Percentiles rank a stretch among this genome's conserved stretches.
phyloP scores from a whole-genome alignment of 2,113 vertebrate genomes.

The Oryzias melastigma region DNA sequence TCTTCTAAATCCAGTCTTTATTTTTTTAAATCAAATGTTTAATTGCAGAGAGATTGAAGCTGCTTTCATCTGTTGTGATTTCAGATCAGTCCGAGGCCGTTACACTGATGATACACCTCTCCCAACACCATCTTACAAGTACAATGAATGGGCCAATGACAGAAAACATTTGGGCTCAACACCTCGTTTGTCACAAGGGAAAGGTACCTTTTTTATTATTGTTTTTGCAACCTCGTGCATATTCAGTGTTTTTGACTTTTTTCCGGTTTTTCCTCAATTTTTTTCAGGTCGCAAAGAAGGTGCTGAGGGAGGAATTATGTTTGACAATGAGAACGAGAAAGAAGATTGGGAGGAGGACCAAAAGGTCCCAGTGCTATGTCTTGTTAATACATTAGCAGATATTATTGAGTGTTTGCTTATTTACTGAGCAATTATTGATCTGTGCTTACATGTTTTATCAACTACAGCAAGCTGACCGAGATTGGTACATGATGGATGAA shows the following conservation, averaged over 20 bases:
- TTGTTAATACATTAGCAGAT: background rate
- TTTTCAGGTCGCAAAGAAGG: constrained; percentile 81
- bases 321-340: constrained; percentile 90
- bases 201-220: constrained; percentile 75
- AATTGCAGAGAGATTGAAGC: background rate
- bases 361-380: constrained; percentile 70
- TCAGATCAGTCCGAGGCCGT: constrained; percentile 86
- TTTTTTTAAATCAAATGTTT: background rate
- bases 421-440: background rate
- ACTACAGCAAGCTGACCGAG: constrained; percentile 93
- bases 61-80: constrained; percentile 15
- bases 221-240: background rate
- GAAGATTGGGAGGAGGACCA: constrained; percentile 97
- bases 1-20: too few species aligned
- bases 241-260: background rate
- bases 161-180: constrained; percentile 89
- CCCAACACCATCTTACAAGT: constrained; percentile 95
- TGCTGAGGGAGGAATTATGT: constrained; percentile 85
- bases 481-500: constrained; percentile 99
- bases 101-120: constrained; percentile 88
- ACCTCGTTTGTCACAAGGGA: constrained; percentile 90
- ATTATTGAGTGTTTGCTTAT: background rate
- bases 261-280: constrained; percentile 1
- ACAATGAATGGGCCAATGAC: constrained; percentile 97
- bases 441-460: background rate